Evolutionary conservation across 2,113 vertebrate genomes (phyloP).

Genomic region (Equus przewalskii): DNA sequence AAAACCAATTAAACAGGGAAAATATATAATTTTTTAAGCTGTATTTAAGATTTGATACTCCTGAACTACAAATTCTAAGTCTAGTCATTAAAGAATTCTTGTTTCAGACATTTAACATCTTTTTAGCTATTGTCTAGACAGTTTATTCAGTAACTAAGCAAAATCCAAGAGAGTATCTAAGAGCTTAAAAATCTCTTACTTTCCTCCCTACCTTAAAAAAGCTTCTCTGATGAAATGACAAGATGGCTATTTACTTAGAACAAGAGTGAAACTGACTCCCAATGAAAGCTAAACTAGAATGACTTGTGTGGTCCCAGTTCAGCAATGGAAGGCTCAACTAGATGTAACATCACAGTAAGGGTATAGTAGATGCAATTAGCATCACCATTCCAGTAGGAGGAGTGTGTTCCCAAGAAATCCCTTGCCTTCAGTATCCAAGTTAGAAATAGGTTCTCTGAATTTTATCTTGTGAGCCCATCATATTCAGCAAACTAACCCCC

Average conservation of each 20-base stretch:
- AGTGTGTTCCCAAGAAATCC: constrained; percentile 65
- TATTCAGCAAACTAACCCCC: not conserved
- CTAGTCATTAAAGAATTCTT: not conserved
- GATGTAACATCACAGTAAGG: not conserved
- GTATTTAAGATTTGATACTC: constrained; percentile 46
- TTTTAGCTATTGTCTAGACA: not conserved
- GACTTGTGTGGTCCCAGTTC: not conserved
- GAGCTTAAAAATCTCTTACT: not conserved
- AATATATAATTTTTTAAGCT: not conserved
- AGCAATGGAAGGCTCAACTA: not conserved
- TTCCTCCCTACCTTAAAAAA: constrained; percentile 28
- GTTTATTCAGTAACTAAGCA: constrained; percentile 1
- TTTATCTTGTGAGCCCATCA: not conserved
- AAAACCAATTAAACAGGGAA: constrained; percentile 52
- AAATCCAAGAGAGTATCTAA: not conserved
- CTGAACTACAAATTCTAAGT: constrained; percentile 20
- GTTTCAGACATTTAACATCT: not conserved
- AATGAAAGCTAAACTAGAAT: not conserved
- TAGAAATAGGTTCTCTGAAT: constrained; percentile 46
- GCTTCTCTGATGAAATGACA: constrained; percentile 9
- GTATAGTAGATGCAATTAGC: constrained; percentile 26
- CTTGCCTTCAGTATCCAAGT: not conserved
- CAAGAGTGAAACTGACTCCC: not conserved
- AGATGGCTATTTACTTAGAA: constrained; percentile 33
- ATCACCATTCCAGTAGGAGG: constrained; percentile 71